Evolutionary conservation across 2,888 invertebrate genomes (phyloP).

Genomic region (Gonocerus acuteangulatus): DNA sequence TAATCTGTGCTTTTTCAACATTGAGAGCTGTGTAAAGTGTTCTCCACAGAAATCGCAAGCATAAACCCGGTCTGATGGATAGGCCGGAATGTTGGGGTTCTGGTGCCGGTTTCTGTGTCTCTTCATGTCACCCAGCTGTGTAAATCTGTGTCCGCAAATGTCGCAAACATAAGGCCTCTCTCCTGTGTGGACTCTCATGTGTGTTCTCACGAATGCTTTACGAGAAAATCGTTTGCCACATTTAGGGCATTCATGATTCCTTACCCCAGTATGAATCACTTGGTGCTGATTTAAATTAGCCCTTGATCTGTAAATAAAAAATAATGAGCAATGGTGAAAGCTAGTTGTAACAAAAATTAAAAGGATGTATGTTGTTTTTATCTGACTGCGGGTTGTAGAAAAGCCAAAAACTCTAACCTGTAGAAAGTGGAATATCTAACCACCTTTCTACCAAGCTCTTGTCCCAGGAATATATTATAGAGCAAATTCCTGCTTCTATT

Average conservation of each 20-base stretch:
- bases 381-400: too few relatives aligned
- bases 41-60: slow-evolving; percentile 12
- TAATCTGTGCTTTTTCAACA: slow-evolving; percentile 5
- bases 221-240: slow-evolving; percentile 39
- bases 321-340: too few relatives aligned
- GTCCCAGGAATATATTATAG: too few relatives aligned
- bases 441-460: too few relatives aligned
- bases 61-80: slow-evolving; percentile 11
- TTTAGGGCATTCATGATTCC: slow-evolving; percentile 36
- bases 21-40: slow-evolving; percentile 3
- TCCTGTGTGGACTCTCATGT: slow-evolving; percentile 38
- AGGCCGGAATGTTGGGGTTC: slow-evolving; percentile 7
- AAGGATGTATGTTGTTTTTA: too few relatives aligned
- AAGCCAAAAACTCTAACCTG: too few relatives aligned
- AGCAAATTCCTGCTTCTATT: too few relatives aligned
- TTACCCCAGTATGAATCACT: slow-evolving; percentile 37
- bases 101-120: slow-evolving; percentile 34
- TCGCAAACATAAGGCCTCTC: slow-evolving; percentile 38
- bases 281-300: slow-evolving; percentile 38
- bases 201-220: slow-evolving; percentile 37
- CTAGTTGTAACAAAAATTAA: too few relatives aligned
- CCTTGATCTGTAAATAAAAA: slow-evolving; percentile 34
- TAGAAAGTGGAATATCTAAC: too few relatives aligned
- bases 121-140: slow-evolving; percentile 39
- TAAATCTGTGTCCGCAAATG: slow-evolving; percentile 37